phyloP scores from a whole-genome alignment of 2,113 vertebrate species.

The Synchiropus splendidus region DNA sequence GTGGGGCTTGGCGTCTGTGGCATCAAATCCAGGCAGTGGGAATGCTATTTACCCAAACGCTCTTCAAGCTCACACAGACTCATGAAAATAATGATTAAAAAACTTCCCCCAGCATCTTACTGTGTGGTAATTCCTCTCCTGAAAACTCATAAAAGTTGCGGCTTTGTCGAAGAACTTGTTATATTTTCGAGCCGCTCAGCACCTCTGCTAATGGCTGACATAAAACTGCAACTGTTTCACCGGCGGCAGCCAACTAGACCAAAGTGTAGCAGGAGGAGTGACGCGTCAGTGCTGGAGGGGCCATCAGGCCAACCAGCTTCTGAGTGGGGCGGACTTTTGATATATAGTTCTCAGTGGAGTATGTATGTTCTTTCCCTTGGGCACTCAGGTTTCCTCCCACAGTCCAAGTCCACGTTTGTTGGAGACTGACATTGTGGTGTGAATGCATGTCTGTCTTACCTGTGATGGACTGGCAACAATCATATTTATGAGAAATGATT shows the following conservation, averaged over 20 bases:
- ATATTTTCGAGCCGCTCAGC: conserved; percentile 34
- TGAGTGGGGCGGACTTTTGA: too few relatives aligned
- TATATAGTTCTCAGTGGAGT: too few relatives aligned
- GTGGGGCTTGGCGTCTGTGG: conserved; percentile 41
- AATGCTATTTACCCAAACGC: conserved; percentile 31
- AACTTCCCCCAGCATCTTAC: conserved; percentile 16
- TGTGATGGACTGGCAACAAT: too few relatives aligned
- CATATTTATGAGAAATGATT: too few relatives aligned
- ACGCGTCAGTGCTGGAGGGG: conserved; percentile 3
- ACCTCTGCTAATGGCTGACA: conserved; percentile 36
- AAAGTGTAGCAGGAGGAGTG: conserved; percentile 3
- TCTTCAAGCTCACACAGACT: conserved; percentile 15
- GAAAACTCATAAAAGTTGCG: conserved; percentile 41
- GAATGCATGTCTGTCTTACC: too few relatives aligned
- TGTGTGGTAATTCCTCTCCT: conserved; percentile 36
- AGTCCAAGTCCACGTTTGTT: too few relatives aligned
- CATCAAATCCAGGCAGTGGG: conserved; percentile 21
- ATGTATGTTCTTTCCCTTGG: background rate
- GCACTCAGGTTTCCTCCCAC: too few relatives aligned
- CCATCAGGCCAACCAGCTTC: conserved; percentile 2
- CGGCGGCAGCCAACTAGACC: background rate
- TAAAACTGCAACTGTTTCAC: conserved; percentile 31
- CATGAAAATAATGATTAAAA: conserved; percentile 2
- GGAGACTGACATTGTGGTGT: too few relatives aligned
- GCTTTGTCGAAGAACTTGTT: conserved; percentile 29